phyloP scores from a whole-genome alignment of 1,140 invertebrate genomes.

The Drosophila orena region DNA sequence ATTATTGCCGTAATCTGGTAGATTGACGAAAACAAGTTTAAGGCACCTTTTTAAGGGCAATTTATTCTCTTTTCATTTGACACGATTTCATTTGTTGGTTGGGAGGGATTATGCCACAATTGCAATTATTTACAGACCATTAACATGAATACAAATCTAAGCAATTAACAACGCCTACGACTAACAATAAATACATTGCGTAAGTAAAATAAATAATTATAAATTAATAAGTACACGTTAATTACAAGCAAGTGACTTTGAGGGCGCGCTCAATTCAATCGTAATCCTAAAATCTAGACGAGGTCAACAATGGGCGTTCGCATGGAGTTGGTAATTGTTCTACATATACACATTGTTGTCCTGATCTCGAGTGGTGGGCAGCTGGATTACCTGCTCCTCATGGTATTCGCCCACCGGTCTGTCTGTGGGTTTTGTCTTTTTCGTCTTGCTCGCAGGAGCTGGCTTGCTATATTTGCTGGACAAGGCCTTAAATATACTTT shows the following conservation, averaged over 20 bases:
- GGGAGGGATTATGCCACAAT: slow-evolving; percentile 52
- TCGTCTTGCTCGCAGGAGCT: slow-evolving; percentile 14
- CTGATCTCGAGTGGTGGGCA: slow-evolving; percentile 42
- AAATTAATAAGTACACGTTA: slow-evolving; percentile 71
- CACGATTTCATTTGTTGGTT: slow-evolving; percentile 10
- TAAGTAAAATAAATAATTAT: slow-evolving; percentile 56
- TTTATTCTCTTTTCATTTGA: slow-evolving; percentile 43
- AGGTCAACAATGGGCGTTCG: slow-evolving; percentile 38
- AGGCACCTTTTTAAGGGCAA: slow-evolving; percentile 21
- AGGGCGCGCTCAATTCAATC: slow-evolving; percentile 64
- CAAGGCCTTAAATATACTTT: slow-evolving; percentile 89
- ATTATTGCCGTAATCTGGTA: too few relatives aligned
- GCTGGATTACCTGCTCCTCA: slow-evolving; percentile 66
- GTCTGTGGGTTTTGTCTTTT: slow-evolving; percentile 33
- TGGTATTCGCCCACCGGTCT: slow-evolving; percentile 64
- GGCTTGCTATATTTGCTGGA: slow-evolving; percentile 88
- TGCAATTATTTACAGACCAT: slow-evolving; percentile 74
- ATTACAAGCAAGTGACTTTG: slow-evolving; percentile 80
- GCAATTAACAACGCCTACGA: slow-evolving; percentile 69
- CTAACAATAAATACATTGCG: slow-evolving; percentile 69
- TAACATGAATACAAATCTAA: slow-evolving; percentile 43
- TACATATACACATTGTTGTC: slow-evolving; percentile 65
- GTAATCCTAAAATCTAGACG: slow-evolving; percentile 50
- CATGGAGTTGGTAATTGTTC: not conserved
- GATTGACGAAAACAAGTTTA: not conserved